Conservation (phyloP, 1,140 invertebrate species). For the Varroa destructor region DNA sequence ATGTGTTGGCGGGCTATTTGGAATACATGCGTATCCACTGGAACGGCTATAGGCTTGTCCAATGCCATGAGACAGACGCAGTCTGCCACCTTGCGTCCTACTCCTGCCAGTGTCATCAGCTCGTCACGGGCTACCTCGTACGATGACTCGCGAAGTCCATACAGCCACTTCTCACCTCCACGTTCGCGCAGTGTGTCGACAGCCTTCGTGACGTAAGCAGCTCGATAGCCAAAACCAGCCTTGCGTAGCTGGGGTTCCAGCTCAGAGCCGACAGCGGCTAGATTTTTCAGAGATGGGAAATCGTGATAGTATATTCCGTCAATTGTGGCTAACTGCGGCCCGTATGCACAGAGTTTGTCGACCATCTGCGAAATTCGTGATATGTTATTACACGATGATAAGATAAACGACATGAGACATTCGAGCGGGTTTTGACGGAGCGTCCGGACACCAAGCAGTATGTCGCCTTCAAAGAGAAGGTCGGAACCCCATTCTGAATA, state of each 20-base stretch:
- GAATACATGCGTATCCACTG: conserved; percentile 92
- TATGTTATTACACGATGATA: conserved; percentile 94
- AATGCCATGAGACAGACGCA: conserved; percentile 95
- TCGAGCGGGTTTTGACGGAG: conserved; percentile 81
- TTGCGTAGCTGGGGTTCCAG: conserved; percentile 58
- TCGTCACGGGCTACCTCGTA: conserved; percentile 59
- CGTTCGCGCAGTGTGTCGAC: conserved; percentile 53
- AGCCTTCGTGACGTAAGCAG: conserved; percentile 64
- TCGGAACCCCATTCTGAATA: conserved; percentile 60
- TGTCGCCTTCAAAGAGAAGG: conserved; percentile 53
- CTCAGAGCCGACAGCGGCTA: conserved; percentile 43
- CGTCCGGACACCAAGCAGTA: conserved; percentile 71
- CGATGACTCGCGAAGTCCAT: conserved; percentile 49
- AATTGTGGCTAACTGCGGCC: conserved; percentile 54
- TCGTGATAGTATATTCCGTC: conserved; percentile 55
- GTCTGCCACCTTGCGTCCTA: conserved; percentile 75
- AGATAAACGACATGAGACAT: conserved; percentile 89
- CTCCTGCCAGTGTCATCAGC: conserved; percentile 62
- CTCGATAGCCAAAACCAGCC: conserved; percentile 81
- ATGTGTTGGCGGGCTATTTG: conserved; percentile 54
- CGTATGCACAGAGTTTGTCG: conserved; percentile 73
- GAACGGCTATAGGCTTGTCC: conserved; percentile 70
- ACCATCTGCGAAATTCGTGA: conserved; percentile 77
- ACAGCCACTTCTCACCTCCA: conserved; percentile 58
- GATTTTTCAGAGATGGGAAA: conserved; percentile 60